Conservation (phyloP, 2,888 invertebrate genomes). For the Cinara cedri region DNA sequence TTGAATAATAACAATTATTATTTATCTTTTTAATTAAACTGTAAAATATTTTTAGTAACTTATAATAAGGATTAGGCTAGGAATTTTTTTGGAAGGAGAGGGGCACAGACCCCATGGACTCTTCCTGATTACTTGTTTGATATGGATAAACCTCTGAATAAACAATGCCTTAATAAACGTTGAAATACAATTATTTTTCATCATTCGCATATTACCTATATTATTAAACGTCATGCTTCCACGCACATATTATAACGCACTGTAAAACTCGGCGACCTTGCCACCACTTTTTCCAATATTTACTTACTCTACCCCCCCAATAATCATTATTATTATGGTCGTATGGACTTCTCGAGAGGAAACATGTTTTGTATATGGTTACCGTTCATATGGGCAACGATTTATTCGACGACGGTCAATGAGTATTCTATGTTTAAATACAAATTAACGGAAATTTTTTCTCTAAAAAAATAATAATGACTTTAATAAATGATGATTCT, state of each 20-base stretch:
- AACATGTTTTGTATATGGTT: constrained; percentile 1
- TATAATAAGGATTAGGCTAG: no score
- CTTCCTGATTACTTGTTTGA: no score
- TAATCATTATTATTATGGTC: neutral
- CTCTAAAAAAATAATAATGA: neutral
- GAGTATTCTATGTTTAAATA: neutral
- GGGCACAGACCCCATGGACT: no score
- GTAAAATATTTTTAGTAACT: no score
- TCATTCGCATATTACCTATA: neutral
- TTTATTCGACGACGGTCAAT: constrained; percentile 20
- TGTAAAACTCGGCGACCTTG: constrained; percentile 42
- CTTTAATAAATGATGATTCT: constrained; percentile 30
- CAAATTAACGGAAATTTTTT: neutral
- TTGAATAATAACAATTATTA: no score
- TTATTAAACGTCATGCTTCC: no score
- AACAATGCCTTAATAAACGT: no score
- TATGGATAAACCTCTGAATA: no score
- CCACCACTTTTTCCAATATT: constrained; percentile 30
- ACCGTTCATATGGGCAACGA: constrained; percentile 16
- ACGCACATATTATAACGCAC: neutral
- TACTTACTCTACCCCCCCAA: constrained; percentile 14
- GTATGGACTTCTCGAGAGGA: neutral
- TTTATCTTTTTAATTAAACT: no score
- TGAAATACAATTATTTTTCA: no score
- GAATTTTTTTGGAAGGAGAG: no score